Evolutionary conservation across 2,113 vertebrate species (phyloP).

Genomic region (Rhineura floridana): DNA sequence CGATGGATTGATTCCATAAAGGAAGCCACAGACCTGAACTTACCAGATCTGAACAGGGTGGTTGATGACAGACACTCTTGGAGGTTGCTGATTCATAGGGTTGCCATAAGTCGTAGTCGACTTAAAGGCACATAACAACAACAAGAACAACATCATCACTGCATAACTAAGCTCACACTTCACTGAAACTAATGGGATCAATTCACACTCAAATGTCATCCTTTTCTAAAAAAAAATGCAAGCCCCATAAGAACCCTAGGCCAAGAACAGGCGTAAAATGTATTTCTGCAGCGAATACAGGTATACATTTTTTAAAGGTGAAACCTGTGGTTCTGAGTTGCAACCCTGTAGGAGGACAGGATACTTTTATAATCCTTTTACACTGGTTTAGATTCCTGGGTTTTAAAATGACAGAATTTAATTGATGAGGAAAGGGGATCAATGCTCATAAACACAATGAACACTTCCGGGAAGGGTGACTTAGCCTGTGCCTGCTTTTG

Average conservation of each 20-base stretch:
- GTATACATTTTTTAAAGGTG: neutral
- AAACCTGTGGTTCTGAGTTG: neutral
- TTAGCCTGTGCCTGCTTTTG: no score
- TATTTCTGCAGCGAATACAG: neutral
- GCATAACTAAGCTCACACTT: neutral
- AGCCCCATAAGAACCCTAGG: neutral
- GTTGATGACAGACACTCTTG: no score
- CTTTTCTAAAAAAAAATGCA: neutral
- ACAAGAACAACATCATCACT: no score
- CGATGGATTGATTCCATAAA: no score
- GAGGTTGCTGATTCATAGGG: no score
- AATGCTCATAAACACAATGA: neutral
- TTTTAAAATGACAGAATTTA: neutral
- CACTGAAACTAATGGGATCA: neutral
- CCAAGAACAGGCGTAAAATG: neutral
- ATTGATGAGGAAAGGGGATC: neutral
- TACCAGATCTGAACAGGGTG: no score
- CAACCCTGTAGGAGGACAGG: neutral
- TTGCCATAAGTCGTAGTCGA: no score
- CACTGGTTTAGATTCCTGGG: neutral
- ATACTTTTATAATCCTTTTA: neutral
- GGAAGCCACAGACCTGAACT: no score
- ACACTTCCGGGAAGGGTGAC: no score
- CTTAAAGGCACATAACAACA: no score
- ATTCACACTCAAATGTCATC: neutral